phyloP scores from a whole-genome alignment of 2,888 invertebrate genomes.

The Dolichopus griseipennis region DNA sequence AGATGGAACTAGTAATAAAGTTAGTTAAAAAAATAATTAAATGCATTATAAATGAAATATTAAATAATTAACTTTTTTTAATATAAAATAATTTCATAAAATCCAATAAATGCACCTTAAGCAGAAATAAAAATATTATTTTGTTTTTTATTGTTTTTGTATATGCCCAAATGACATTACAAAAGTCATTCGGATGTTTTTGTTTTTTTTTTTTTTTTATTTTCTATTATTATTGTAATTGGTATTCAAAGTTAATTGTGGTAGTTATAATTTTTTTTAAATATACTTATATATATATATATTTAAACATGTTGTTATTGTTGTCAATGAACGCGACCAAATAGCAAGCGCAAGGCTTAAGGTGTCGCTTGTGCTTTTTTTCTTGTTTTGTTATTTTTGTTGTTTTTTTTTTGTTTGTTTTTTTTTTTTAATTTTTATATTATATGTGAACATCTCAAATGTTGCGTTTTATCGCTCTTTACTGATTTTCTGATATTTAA shows the following conservation, averaged over 20 bases:
- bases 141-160: too few species aligned
- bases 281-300: too few species aligned
- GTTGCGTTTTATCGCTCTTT: neutral
- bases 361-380: neutral
- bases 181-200: neutral
- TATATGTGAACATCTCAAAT: neutral
- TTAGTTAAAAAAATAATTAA: too few species aligned
- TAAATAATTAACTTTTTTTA: too few species aligned
- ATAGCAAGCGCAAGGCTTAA: neutral
- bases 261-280: neutral
- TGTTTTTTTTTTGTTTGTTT: neutral
- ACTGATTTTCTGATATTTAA: too few species aligned
- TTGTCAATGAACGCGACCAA: constrained; percentile 4
- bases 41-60: too few species aligned
- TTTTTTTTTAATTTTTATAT: neutral
- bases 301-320: neutral
- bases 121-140: too few species aligned
- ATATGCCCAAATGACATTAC: neutral
- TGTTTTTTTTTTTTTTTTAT: neutral
- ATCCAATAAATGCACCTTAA: too few species aligned
- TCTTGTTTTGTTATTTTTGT: neutral
- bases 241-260: neutral
- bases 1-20: too few species aligned
- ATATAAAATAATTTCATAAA: too few species aligned
- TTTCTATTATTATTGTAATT: neutral